Evolutionary conservation across 2,888 invertebrate genomes (phyloP).

Genomic region (Empis livida): DNA sequence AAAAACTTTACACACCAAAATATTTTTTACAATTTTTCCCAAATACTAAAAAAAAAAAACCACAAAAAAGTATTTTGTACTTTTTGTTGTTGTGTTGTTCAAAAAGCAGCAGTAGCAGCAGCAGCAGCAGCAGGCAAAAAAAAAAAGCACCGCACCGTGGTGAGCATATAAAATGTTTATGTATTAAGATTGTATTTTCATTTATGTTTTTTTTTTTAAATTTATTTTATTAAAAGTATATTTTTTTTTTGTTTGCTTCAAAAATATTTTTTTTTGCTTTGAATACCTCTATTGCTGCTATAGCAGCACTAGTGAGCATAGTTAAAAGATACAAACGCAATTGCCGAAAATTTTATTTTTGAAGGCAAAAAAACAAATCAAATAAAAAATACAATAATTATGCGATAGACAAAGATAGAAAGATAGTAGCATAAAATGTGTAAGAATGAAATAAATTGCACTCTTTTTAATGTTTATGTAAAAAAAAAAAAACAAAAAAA

Average conservation of each 20-base stretch:
- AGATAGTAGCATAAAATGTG: constrained; percentile 20
- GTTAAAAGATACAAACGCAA: not conserved
- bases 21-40: too few species aligned
- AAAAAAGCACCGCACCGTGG: not conserved
- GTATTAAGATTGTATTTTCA: constrained; percentile 8
- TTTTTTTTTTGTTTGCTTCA: constrained; percentile 4
- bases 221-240: not conserved
- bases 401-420: constrained; percentile 21
- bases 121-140: constrained; percentile 3
- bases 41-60: not conserved
- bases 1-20: constrained; percentile 1
- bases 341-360: constrained; percentile 13
- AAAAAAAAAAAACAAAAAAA: too few species aligned
- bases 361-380: too few species aligned
- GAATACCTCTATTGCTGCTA: constrained; percentile 2
- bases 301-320: too few species aligned
- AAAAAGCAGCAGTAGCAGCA: constrained; percentile 6
- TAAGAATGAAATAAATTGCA: constrained; percentile 17
- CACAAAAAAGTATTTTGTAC: constrained; percentile 1
- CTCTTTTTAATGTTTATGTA: constrained; percentile 9
- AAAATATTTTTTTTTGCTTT: constrained; percentile 1
- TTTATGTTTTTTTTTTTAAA: constrained; percentile 1
- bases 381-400: too few species aligned
- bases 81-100: constrained; percentile 6
- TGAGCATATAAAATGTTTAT: constrained; percentile 4